These are phyloP conservation scores for Sminthurides bifidus DNA, from an alignment of 1,140 invertebrate species.

Conservation along the genomic window DNA sequence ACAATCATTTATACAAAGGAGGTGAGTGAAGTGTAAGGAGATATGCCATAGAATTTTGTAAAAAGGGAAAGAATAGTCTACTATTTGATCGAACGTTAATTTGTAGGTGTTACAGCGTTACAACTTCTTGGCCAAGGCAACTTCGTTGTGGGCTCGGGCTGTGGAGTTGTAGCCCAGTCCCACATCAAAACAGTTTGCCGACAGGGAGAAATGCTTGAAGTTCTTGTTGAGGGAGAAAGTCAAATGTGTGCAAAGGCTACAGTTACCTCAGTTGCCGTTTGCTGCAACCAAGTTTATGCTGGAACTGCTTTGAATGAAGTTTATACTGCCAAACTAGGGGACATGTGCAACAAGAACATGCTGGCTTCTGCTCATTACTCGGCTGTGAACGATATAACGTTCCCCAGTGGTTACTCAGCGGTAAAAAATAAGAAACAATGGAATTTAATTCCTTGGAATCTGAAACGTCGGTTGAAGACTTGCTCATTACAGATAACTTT, in stretches of 20 bases:
- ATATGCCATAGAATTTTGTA: not conserved
- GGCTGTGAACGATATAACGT: slow-evolving; percentile 65
- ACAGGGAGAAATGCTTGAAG: slow-evolving; percentile 37
- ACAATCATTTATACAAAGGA: slow-evolving; percentile 28
- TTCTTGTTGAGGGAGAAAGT: slow-evolving; percentile 23
- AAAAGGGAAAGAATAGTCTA: not conserved
- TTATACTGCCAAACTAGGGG: slow-evolving; percentile 57
- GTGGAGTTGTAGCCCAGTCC: slow-evolving; percentile 60
- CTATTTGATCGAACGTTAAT: slow-evolving; percentile 32
- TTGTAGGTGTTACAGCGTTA: slow-evolving; percentile 52
- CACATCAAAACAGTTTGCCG: slow-evolving; percentile 38
- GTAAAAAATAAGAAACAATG: not conserved
- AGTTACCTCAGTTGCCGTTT: slow-evolving; percentile 45
- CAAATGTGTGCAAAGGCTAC: slow-evolving; percentile 35
- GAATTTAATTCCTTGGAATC: no score
- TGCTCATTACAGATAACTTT: not conserved
- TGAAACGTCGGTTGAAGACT: not conserved
- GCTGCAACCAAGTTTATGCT: slow-evolving; percentile 44
- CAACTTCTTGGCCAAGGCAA: slow-evolving; percentile 44
- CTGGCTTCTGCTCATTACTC: slow-evolving; percentile 68
- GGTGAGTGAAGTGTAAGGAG: slow-evolving; percentile 7
- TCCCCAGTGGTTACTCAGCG: slow-evolving; percentile 52
- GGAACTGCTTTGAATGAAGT: slow-evolving; percentile 70
- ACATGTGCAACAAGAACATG: slow-evolving; percentile 51
- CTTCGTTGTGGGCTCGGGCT: slow-evolving; percentile 66